phyloP scores from a whole-genome alignment of 1,140 invertebrate species.

The Heliothis subflexa region DNA sequence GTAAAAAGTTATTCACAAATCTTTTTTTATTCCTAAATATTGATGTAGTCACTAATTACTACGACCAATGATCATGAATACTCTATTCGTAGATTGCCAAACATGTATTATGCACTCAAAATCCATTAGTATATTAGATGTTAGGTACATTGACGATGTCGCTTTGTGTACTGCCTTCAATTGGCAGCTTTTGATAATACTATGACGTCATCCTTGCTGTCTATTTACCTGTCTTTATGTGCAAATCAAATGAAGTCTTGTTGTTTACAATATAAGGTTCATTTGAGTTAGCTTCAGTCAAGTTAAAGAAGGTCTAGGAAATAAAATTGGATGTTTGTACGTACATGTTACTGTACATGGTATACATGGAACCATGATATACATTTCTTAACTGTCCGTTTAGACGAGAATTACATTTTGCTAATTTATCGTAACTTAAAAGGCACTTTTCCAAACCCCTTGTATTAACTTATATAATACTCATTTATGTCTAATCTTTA shows the following conservation, averaged over 20 bases:
- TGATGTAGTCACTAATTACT: background rate
- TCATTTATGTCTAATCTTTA: background rate
- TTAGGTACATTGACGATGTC: background rate
- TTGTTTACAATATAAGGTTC: no score
- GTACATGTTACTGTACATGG: no score
- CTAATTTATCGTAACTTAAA: background rate
- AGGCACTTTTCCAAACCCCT: background rate
- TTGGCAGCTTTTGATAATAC: background rate
- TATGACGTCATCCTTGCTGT: background rate
- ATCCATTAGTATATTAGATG: conserved; percentile 16
- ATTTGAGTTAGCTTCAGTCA: no score
- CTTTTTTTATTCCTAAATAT: no score
- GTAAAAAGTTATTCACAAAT: no score
- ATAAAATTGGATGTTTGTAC: no score
- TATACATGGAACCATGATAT: no score
- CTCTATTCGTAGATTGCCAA: background rate
- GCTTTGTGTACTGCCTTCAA: background rate
- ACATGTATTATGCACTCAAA: background rate
- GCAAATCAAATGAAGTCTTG: no score
- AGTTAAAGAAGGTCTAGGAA: no score
- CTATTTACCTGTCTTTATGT: no score
- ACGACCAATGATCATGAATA: background rate
- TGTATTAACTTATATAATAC: background rate
- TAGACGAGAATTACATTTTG: no score
- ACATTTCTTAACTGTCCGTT: no score